Evolutionary conservation across 1,140 invertebrate genomes (phyloP), one percentile per base, ranked within the genome.

Genomic region (Orius insidiosus): DNA sequence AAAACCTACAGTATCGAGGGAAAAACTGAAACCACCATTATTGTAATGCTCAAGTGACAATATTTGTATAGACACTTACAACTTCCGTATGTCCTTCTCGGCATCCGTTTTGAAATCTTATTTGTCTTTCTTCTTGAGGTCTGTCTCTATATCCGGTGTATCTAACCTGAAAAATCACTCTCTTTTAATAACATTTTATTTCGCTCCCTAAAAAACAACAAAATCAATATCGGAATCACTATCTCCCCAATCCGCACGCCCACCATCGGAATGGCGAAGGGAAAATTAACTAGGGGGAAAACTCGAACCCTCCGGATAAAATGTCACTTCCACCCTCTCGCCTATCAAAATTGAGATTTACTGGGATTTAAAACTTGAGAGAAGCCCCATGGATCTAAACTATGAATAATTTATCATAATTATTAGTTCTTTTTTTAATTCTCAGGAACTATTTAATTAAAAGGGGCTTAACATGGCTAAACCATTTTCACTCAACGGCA

Each of bases 41-140:
- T 24, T 31, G 30, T 16, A 3, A 24, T 44, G 3, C 19, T 19
- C n/a, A n/a, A n/a, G 32, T 11, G 14, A 3, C 2, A 9, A 5
- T 19, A 41, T 45, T 45, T 10, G 2, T 15, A n/a, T 41, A 5
- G 5, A n/a, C 51, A 68, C 72, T 72, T 66, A 76, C 74, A 32
- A 94, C 79, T 69, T 95, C 90, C 1, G 86, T 89, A 63, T 92
- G 88, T 8, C 90, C 92, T 66, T 95, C 89, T 11, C 88, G 74
- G 60, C 87, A 93, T 18, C 82, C 87, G 55, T 82, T 87, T 63
- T 89, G 84, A 64, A 96, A 96, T 37, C 89, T 72, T 54, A 87
- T 77, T 64, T 92, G 85, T 34, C 90, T 70, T 65, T 96, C 90
- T 58, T 96, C 89, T 18, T 77, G 65, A 0, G 89, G 90, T 54